phyloP scores from a whole-genome alignment of 1,140 invertebrate species.

The Cydia strobilella region DNA sequence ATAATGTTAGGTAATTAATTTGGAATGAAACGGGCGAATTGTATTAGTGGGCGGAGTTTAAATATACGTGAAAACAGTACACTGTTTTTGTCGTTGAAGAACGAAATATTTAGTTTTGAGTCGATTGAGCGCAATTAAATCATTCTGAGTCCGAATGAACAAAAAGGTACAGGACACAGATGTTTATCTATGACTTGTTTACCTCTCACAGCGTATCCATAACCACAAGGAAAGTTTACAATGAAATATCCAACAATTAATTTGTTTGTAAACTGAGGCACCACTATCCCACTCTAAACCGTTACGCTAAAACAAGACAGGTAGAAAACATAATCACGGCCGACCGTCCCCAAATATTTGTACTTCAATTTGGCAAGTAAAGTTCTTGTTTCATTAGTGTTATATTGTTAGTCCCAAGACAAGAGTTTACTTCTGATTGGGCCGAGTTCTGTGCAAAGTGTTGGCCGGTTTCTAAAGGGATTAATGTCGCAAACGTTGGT shows the following conservation, averaged over 20 bases:
- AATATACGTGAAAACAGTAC: neutral
- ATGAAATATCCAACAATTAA: conserved; percentile 1
- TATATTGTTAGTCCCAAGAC: conserved; percentile 30
- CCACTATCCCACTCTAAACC: neutral
- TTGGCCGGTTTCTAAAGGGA: conserved; percentile 25
- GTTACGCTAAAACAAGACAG: neutral
- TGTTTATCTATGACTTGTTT: too few species aligned
- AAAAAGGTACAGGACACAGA: too few species aligned
- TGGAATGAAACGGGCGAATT: conserved; percentile 7
- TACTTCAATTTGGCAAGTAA: conserved; percentile 19
- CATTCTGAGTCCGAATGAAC: neutral
- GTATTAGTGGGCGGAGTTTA: neutral
- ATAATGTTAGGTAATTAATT: conserved; percentile 17
- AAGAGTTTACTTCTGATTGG: conserved; percentile 33
- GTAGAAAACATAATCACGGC: conserved; percentile 10
- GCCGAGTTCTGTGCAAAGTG: conserved; percentile 5
- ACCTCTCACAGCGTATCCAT: too few species aligned
- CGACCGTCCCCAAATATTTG: conserved; percentile 20
- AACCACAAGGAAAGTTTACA: neutral
- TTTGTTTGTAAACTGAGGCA: neutral
- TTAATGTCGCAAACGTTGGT: conserved; percentile 26
- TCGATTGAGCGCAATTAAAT: neutral
- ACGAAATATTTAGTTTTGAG: neutral
- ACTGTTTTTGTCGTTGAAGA: neutral
- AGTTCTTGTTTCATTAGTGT: conserved; percentile 31